Base-by-base conservation (phyloP, 2,797 vertebrate species). In the Channallabes apus region DNA sequence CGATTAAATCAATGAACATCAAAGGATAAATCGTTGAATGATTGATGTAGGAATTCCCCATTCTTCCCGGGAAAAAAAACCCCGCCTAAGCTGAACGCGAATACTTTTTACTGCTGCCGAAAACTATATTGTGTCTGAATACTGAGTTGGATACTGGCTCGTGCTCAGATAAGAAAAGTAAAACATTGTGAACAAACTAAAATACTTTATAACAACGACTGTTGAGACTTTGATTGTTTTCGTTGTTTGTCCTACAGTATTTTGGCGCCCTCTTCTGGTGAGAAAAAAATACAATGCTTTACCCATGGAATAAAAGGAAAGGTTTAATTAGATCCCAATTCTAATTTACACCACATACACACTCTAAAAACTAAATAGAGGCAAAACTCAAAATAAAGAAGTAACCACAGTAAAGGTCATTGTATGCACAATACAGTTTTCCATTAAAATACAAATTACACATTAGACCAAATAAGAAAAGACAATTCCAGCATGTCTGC, bases 401-500 rank as follows among this genome's bases (percentile, higher is more conserved):
- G 3, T 22, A 62, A 81, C 62, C 54, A 61, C 41, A 75, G 46
- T 56, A 24, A 58, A 83, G 41, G 8, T 62, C 32, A 62, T 1
- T 41, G 32, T 27, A 17, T n/a, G 24, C 6, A 54, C 54, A 67
- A 29, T 29, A 67, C n/a, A 64, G 8, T 64, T 29, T 6, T 2
- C 41, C 29, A 65, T 41, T 62, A 17, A 62, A 79, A 38, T 17
- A 35, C 54, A 77, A 77, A 51, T 71, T 14, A 0, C 27, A 24
- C 64, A 54, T 35, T 67, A 69, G 27, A 72, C 27, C 4, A 68
- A 54, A 58, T 24, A 84, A 35, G 18, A 29, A 61, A 65, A 27
- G 1, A 12, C 11, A 1, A 85, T 91, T 94, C 89, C 91, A 89
- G 86, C 72, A n/a, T 83, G 27, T 29, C 75, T 62, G 64, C 68